Base-by-base conservation (phyloP, 2,113 vertebrate genomes). In the Grammomys dolichurus region DNA sequence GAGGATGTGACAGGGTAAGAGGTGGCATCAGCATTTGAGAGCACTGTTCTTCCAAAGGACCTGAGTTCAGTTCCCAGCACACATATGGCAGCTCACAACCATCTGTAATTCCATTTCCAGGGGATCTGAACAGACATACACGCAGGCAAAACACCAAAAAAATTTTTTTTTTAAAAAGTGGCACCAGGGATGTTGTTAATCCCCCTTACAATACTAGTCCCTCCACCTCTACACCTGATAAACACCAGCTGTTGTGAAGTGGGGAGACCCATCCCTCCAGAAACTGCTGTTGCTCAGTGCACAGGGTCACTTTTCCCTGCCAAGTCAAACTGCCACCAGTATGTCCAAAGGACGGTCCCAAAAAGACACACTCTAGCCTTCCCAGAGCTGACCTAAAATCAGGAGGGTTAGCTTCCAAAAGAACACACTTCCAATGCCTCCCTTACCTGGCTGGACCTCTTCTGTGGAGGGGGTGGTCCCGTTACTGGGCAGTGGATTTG, bases 391-490 rank as follows among this genome's bases (percentile, higher is more conserved):
- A 78, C 93, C 65, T 3, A 24, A 94, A 19, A 89, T 54, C 10
- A 90, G 5, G 0, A 0, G 20, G 33, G 14, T 19, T 40, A 67
- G 31, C 69, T 95, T 93, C 65, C 90, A 95, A 78, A 85, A 58
- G 69, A 78, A 89, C 31, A 82, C 46, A 48, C 16, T 4, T 20
- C 70, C 33, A 10, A n/a, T 19, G 36, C 70, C 19, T 40, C 36
- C n/a, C 70, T 98, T 96, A 99, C 99, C 99, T 26, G 98, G 98
- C 33, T 99, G 99, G 84, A 96, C 98, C 97, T 99, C 98, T 96
- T 99, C 99, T 36, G 98, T 95, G 87, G 98, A 98, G 65, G 98
- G 92, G 8, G 97, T 78, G 86, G 97, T 92, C 31, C 95, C 51
- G 22, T 97, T 97, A 80, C 95, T 22, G 26, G 56, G 56, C 3